Conservation (phyloP, 2,888 invertebrate genomes). For the Cynaeus angustus region DNA sequence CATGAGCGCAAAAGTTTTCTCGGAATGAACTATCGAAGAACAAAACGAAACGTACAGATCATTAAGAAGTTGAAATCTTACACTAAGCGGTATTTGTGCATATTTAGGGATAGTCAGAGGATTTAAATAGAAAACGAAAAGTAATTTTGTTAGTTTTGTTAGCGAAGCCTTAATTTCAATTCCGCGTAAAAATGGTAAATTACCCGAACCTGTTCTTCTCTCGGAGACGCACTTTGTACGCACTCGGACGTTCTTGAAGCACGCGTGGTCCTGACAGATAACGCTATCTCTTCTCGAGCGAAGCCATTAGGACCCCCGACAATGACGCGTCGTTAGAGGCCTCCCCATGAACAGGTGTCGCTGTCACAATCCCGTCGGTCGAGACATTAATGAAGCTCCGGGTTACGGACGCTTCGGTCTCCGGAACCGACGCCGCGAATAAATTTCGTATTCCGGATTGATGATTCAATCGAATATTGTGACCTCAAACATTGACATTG, state of each 20-base stretch:
- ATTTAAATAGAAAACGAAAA: background rate
- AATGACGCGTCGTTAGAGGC: slow-evolving; percentile 67
- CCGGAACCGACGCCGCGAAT: slow-evolving; percentile 56
- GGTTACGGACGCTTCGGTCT: slow-evolving; percentile 55
- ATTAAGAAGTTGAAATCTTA: slow-evolving; percentile 8
- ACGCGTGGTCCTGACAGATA: slow-evolving; percentile 69
- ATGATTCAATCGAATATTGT: slow-evolving; percentile 67
- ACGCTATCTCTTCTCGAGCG: slow-evolving; percentile 67
- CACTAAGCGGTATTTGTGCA: background rate
- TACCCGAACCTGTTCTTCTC: background rate
- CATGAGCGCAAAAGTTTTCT: slow-evolving; percentile 8
- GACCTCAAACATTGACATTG: slow-evolving; percentile 65
- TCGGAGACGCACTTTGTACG: slow-evolving; percentile 8
- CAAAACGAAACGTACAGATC: slow-evolving; percentile 11
- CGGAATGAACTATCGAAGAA: slow-evolving; percentile 17
- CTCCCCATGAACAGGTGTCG: slow-evolving; percentile 67
- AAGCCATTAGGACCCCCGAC: slow-evolving; percentile 67
- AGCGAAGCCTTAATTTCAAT: background rate
- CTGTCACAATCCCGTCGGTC: slow-evolving; percentile 64
- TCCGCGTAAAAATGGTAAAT: background rate
- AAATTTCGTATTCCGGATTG: slow-evolving; percentile 62
- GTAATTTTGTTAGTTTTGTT: too few species aligned
- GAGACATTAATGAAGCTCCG: slow-evolving; percentile 61
- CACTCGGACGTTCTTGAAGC: slow-evolving; percentile 61
- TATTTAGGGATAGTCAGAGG: background rate